Evolutionary conservation across 2,888 invertebrate species (phyloP).

Genomic region (Uloborus plumipes): DNA sequence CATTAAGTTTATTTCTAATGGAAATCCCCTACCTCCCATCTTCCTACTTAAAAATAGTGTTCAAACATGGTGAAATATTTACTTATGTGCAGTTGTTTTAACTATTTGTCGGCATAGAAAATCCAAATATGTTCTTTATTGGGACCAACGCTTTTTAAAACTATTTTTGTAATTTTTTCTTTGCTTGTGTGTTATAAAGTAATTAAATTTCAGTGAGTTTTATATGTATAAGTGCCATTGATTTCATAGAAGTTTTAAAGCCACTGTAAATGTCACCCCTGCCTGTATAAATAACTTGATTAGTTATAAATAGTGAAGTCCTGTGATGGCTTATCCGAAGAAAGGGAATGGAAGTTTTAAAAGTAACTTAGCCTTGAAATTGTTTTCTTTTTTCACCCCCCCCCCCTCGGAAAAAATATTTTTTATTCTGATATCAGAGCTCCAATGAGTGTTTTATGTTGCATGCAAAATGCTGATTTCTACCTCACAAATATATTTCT

Average conservation of each 20-base stretch:
- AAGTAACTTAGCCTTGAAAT: constrained; percentile 42
- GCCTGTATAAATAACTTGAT: constrained; percentile 12
- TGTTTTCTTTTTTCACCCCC: neutral
- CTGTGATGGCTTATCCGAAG: constrained; percentile 11
- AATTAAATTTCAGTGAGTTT: no score
- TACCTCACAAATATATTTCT: constrained; percentile 61
- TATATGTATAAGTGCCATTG: constrained; percentile 4
- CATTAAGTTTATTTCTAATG: no score
- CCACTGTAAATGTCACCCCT: constrained; percentile 31
- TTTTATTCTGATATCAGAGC: constrained; percentile 45
- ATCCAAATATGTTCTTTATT: no score
- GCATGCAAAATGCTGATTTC: constrained; percentile 63
- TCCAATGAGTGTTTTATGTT: constrained; percentile 50
- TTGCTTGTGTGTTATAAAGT: no score
- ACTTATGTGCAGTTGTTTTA: no score
- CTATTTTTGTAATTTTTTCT: no score
- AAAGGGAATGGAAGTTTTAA: constrained; percentile 17
- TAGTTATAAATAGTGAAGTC: constrained; percentile 5
- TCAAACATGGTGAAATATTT: no score
- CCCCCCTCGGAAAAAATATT: constrained; percentile 30
- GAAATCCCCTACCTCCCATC: no score
- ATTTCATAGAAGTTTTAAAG: neutral
- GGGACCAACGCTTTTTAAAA: no score
- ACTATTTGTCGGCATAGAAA: no score
- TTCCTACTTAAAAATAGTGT: no score